A percentile compares a stretch with the other conserved stretches of the same genome.
These are phyloP conservation scores for Microtus ochrogaster DNA, from an alignment of 2,113 vertebrate genomes.

Conservation along the genomic window DNA sequence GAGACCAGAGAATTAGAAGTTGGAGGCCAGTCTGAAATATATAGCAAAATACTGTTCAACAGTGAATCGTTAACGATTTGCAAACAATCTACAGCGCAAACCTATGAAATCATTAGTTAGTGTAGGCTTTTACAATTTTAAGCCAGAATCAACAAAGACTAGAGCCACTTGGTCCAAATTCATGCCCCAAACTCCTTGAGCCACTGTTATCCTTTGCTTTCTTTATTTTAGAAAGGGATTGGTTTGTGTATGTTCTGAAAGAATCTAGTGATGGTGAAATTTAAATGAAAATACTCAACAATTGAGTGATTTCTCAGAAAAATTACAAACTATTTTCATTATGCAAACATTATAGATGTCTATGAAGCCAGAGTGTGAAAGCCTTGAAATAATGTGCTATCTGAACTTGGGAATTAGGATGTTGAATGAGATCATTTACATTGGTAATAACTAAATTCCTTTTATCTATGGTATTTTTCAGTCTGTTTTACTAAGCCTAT, in stretches of 20 bases:
- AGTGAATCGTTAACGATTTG: background rate
- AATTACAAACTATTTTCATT: background rate
- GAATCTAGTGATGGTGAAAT: background rate
- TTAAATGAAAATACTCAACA: constrained; percentile 17
- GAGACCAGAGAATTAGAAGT: too few relatives aligned
- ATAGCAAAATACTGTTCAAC: background rate
- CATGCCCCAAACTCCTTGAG: background rate
- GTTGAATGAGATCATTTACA: background rate
- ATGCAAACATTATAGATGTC: background rate
- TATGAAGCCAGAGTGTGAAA: background rate
- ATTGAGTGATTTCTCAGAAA: background rate
- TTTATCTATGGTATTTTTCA: background rate
- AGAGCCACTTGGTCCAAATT: background rate
- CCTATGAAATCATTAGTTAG: background rate
- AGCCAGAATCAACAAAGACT: background rate
- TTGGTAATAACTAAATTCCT: background rate
- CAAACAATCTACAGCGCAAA: too few relatives aligned
- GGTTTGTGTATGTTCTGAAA: background rate
- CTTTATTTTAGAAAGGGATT: background rate
- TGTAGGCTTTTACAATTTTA: background rate
- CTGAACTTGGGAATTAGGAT: background rate
- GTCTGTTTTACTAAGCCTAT: constrained; percentile 13
- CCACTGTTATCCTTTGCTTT: background rate
- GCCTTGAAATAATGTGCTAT: background rate
- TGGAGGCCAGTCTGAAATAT: background rate